phyloP scores from a whole-genome alignment of 2,888 invertebrate genomes.

The Drosophila picticornis region DNA sequence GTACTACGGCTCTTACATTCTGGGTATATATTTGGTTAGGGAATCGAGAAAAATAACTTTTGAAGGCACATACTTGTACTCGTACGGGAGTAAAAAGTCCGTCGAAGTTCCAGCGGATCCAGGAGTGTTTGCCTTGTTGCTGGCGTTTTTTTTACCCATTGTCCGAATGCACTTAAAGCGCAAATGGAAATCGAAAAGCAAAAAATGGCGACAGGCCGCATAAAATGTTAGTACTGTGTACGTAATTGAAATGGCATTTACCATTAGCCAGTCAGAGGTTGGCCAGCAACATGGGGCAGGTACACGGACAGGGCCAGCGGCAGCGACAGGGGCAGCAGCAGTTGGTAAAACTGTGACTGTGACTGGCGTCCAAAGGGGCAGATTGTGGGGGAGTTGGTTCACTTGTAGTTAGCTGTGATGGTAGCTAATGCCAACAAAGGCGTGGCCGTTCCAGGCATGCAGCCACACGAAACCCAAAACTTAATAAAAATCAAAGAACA shows the following conservation, averaged over 20 bases:
- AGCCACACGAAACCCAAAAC: slow-evolving; percentile 69
- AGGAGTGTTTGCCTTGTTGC: slow-evolving; percentile 36
- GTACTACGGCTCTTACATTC: background rate
- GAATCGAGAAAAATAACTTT: background rate
- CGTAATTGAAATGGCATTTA: slow-evolving; percentile 80
- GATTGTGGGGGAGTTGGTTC: slow-evolving; percentile 20
- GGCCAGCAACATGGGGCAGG: slow-evolving; percentile 2
- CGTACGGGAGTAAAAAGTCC: background rate
- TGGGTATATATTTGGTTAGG: background rate
- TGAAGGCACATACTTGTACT: background rate
- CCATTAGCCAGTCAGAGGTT: slow-evolving; percentile 62
- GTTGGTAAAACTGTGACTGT: slow-evolving; percentile 3
- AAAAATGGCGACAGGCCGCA: slow-evolving; percentile 70
- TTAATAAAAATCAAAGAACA: slow-evolving; percentile 77
- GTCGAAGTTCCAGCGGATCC: background rate
- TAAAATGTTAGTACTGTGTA: slow-evolving; percentile 79
- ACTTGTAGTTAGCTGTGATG: slow-evolving; percentile 18
- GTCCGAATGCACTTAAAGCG: slow-evolving; percentile 73
- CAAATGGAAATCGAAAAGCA: slow-evolving; percentile 72
- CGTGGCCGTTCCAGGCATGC: slow-evolving; percentile 51
- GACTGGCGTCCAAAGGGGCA: slow-evolving; percentile 4
- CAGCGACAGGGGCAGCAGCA: background rate
- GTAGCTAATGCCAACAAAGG: slow-evolving; percentile 56
- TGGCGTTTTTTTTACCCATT: slow-evolving; percentile 41
- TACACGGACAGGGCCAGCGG: background rate